Conservation (phyloP, 2,888 invertebrate genomes). For the Auanema sp. region DNA sequence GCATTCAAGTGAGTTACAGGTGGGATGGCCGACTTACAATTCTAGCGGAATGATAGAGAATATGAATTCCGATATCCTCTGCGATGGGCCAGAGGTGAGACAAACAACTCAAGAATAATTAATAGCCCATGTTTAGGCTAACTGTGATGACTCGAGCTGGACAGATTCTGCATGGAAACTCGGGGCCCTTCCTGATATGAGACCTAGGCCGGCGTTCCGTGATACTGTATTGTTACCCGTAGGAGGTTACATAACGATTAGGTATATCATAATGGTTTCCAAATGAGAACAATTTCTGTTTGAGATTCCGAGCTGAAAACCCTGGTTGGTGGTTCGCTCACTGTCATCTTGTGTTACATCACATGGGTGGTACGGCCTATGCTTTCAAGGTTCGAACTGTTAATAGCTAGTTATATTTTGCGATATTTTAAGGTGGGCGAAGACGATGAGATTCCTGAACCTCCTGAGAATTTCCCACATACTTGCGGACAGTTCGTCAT, state of each 20-base stretch:
- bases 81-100: constrained; percentile 28
- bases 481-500: constrained; percentile 14
- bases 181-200: too few relatives aligned
- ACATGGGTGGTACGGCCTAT: constrained; percentile 63
- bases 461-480: constrained; percentile 16
- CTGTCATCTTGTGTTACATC: constrained; percentile 59
- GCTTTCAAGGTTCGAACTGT: constrained; percentile 34
- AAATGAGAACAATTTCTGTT: too few relatives aligned
- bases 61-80: constrained; percentile 51
- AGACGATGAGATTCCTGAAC: constrained; percentile 14
- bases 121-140: too few relatives aligned
- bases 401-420: not conserved
- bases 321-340: constrained; percentile 64
- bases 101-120: not conserved
- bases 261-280: too few relatives aligned
- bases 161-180: too few relatives aligned
- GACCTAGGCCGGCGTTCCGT: too few relatives aligned
- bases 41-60: constrained; percentile 39
- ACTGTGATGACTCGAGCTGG: too few relatives aligned
- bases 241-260: constrained; percentile 63
- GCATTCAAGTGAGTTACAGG: constrained; percentile 14
- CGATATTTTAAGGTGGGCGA: constrained; percentile 12
- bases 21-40: constrained; percentile 53
- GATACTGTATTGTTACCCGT: constrained; percentile 64
- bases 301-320: constrained; percentile 61